Evolutionary conservation across 2,113 vertebrate species (phyloP).

Genomic region (Sula dactylatra): DNA sequence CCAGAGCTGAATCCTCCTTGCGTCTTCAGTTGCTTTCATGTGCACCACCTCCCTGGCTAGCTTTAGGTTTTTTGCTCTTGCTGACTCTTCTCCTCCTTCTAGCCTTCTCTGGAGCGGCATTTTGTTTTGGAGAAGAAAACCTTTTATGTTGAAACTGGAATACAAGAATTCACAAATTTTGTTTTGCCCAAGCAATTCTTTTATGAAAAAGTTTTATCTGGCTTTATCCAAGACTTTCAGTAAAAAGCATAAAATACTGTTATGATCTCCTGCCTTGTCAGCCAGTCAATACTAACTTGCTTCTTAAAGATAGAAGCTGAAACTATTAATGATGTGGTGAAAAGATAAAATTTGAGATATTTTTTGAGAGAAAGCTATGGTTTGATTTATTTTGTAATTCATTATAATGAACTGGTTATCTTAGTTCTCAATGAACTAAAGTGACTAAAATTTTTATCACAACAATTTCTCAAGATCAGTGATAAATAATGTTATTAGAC

Average conservation of each 20-base stretch:
- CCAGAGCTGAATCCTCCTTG: background rate
- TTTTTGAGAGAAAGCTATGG: background rate
- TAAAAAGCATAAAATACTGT: background rate
- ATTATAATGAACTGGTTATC: slow-evolving; percentile 5
- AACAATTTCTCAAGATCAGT: slow-evolving; percentile 7
- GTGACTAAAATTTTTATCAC: slow-evolving; percentile 19
- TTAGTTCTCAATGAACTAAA: slow-evolving; percentile 9
- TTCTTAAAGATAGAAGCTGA: background rate
- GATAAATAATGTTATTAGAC: slow-evolving; percentile 47
- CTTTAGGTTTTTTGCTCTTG: background rate
- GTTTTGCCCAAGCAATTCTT: background rate
- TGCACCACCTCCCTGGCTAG: background rate
- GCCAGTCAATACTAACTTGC: background rate
- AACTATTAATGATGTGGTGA: background rate
- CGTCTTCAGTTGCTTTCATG: background rate
- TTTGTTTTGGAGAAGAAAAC: background rate
- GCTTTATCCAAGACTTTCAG: background rate
- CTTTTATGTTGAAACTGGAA: background rate
- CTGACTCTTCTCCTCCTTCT: background rate
- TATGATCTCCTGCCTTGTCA: background rate
- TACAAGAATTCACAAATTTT: background rate
- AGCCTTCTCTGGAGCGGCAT: background rate
- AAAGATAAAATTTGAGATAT: background rate
- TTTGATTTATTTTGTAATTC: slow-evolving; percentile 24
- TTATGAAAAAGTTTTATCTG: background rate